These are phyloP conservation scores for Lasioglossum vierecki DNA, from an alignment of 2,888 invertebrate genomes.

Conservation along the genomic window DNA sequence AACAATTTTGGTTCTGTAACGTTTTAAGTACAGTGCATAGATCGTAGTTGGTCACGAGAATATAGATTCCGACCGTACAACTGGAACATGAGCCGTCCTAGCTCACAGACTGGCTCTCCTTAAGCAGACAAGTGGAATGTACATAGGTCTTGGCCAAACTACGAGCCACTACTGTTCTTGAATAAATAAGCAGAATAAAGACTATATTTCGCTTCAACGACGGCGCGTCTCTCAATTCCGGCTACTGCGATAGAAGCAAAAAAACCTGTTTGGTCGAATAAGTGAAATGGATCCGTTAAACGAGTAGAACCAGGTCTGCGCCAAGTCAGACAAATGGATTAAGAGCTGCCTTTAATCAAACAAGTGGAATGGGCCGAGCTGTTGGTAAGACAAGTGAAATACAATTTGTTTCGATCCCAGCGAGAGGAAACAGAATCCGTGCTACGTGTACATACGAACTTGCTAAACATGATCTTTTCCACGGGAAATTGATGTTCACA, in stretches of 20 bases:
- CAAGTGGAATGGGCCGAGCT: background rate
- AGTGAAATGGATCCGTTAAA: background rate
- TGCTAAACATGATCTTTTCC: background rate
- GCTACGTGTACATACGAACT: background rate
- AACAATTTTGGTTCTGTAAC: background rate
- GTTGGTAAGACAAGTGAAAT: background rate
- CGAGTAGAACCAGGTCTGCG: background rate
- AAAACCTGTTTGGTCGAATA: background rate
- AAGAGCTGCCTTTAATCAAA: slow-evolving; percentile 3
- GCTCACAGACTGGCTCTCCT: background rate
- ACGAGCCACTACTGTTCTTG: background rate
- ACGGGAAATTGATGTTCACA: background rate
- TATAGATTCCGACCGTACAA: background rate
- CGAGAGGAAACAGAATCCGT: background rate
- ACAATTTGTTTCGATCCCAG: background rate
- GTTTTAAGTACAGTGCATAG: background rate
- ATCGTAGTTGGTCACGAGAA: background rate
- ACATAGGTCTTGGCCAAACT: background rate
- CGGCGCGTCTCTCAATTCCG: background rate
- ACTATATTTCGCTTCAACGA: background rate
- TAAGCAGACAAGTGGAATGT: background rate
- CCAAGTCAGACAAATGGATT: background rate
- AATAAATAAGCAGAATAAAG: background rate
- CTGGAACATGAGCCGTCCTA: background rate
- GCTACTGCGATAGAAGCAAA: background rate